A percentile compares a stretch with the other conserved stretches of the same genome.
These are phyloP conservation scores for Beaufortia kweichowensis DNA, from an alignment of 2,113 vertebrate genomes.

Conservation along the genomic window DNA sequence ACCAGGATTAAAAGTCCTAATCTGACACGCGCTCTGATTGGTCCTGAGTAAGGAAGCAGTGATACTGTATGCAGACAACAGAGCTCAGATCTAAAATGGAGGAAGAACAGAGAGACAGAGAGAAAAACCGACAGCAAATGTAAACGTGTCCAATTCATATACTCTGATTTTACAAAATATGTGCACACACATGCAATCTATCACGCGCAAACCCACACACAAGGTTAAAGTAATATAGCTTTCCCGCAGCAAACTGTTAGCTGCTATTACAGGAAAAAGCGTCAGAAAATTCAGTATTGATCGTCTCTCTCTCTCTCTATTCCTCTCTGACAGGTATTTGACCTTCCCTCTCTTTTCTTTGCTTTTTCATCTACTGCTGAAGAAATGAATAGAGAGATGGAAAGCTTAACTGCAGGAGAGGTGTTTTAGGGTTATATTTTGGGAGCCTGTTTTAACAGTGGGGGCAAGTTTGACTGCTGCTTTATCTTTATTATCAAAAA, in stretches of 20 bases:
- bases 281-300: constrained; percentile 56
- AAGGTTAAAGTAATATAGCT: neutral
- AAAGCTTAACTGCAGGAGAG: constrained; percentile 53
- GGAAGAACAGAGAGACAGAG: neutral
- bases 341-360: constrained; percentile 62
- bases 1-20: constrained; percentile 64
- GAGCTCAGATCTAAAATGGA: constrained; percentile 20
- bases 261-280: constrained; percentile 38
- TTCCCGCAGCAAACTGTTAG: constrained; percentile 14
- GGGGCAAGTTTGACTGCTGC: constrained; percentile 63
- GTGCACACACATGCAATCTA: neutral
- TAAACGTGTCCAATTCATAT: neutral
- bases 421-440: constrained; percentile 27
- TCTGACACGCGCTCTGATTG: constrained; percentile 57
- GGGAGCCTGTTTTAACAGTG: constrained; percentile 53
- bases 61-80: constrained; percentile 25
- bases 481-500: constrained; percentile 76
- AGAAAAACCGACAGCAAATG: neutral
- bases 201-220: neutral
- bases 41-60: constrained; percentile 53
- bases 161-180: neutral
- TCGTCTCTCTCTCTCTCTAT: constrained; percentile 60
- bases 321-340: constrained; percentile 61
- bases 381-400: constrained; percentile 58
- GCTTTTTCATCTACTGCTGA: constrained; percentile 45